A percentile compares a stretch with the other conserved stretches of the same genome.
Evolutionary conservation across 2,113 vertebrate genomes (phyloP).

Genomic region (Reinhardtius hippoglossoides): DNA sequence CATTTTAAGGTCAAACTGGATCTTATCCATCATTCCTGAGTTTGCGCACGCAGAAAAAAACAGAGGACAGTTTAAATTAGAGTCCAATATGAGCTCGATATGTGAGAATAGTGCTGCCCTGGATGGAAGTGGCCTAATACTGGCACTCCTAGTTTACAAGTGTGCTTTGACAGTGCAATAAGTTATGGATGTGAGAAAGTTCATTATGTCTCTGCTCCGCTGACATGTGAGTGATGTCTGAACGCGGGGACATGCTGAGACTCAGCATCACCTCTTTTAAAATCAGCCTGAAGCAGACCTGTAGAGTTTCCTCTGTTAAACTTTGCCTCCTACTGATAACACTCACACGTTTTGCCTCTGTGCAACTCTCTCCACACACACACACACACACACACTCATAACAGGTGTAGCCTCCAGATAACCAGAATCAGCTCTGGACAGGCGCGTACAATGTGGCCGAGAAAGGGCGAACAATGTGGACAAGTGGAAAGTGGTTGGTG

Average conservation of each 20-base stretch:
- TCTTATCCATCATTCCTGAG: not conserved
- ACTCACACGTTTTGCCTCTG: slow-evolving; percentile 26
- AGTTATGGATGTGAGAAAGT: slow-evolving; percentile 46
- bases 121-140: not conserved
- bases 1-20: not conserved
- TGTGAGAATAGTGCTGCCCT: not conserved
- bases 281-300: slow-evolving; percentile 69
- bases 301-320: slow-evolving; percentile 65
- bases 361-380: slow-evolving; percentile 1
- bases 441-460: slow-evolving; percentile 4
- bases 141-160: not conserved
- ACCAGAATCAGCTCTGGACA: slow-evolving; percentile 76
- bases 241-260: not conserved
- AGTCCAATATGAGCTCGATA: too few species aligned
- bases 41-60: not conserved
- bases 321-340: slow-evolving; percentile 65
- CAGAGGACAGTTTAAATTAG: too few species aligned
- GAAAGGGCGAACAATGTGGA: slow-evolving; percentile 38
- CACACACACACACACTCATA: slow-evolving; percentile 21
- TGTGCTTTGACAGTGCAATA: slow-evolving; percentile 28
- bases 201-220: not conserved
- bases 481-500: slow-evolving; percentile 21
- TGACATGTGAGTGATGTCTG: not conserved
- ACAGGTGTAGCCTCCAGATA: slow-evolving; percentile 82
- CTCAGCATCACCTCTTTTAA: slow-evolving; percentile 44